Base-by-base conservation (phyloP, 2,113 vertebrate species). In the Aegotheles bennettii region DNA sequence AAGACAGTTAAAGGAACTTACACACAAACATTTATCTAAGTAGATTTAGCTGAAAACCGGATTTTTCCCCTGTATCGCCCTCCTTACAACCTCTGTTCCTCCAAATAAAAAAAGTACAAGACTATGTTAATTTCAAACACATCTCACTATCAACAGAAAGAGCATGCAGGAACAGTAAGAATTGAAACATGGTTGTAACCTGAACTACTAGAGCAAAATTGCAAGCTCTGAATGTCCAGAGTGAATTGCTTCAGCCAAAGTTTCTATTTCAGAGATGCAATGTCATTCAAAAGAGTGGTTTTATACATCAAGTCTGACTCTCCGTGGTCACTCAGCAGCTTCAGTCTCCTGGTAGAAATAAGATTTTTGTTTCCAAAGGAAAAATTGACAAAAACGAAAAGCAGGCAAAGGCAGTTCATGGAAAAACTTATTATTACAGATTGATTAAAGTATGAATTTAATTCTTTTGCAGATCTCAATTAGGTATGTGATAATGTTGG, bases 121-220 rank as follows among this genome's bases (percentile, higher is more conserved):
- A 48, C 3, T 0, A 54, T 21, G 16, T 14, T 69, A 1, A 1
- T 38, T 73, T 56, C 54, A 76, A 50, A 60, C 0, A 2, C 25
- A 68, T 71, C 36, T 77, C 16, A 6, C 42, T 70, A 78, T 54
- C 47, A 90, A 82, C 31, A 85, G 56, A 88, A 93, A 67, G 23
- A 63, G 43, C 10, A 59, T 9, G 17, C 14, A 74, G 38, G 42
- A 95, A 82, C 29, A 60, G 19, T 48, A 61, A 16, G 6, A 93
- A 76, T 0, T 60, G 11, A 83, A 56, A 89, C 1, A 51, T 0
- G 3, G 24, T 31, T 3, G 3, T 20, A 73, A 73, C 5, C 33
- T 83, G 47, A 68, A 92, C 54, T 93, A 85, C 67, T 71, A 54
- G 9, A 87, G 24, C 31, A 73, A 75, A 69, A 28, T 16, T 0